Base-by-base conservation (phyloP, 2,888 invertebrate species). In the Calephelis perditalis region DNA sequence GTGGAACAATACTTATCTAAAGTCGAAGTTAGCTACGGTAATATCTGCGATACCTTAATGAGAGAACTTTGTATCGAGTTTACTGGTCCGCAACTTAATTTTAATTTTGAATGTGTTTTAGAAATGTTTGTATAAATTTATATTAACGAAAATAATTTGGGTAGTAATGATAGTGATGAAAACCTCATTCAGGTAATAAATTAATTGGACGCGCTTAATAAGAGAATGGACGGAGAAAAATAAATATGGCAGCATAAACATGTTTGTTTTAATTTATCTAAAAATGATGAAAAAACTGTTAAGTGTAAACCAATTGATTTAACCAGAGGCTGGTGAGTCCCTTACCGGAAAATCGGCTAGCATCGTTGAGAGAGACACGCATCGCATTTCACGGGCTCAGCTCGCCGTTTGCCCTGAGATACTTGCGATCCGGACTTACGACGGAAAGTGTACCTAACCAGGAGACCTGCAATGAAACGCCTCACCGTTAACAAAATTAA, bases 401-500 rank as follows among this genome's bases (percentile, higher is more conserved):
- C 79, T 76, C 86, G 86, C 78, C 86, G 84, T 84, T 84, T 88
- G 84, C 81, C 82, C 83, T 86, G 88, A 82, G 90, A 84, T 83
- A 82, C 86, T 79, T 89, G 90, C 80, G 89, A 86, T 80, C 86
- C 88, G 84, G 91, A 89, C 86, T 91, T 91, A 91, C 91, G 91
- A 81, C 91, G 91, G 86, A 91, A 91, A 86, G 91, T 91, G 90
- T 91, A 91, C 91, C 91, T 91, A 91, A 91, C 91, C 88, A 91
- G 91, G 79, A 91, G 91, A 91, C 91, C 91, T 91, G 91, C 84
- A 91, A 91, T 89, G 86, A 90, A 91, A 91, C 79, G 90, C 86
- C 84, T 83, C 79, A 89, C 87, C 88, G 90, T 90, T 90, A 90
- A 86, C 84, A 87, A 86, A 88, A 87, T 73, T 70, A 85, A 84